These are phyloP conservation scores for Resseliella maxima DNA, from an alignment of 2,888 invertebrate species.

Conservation along the genomic window DNA sequence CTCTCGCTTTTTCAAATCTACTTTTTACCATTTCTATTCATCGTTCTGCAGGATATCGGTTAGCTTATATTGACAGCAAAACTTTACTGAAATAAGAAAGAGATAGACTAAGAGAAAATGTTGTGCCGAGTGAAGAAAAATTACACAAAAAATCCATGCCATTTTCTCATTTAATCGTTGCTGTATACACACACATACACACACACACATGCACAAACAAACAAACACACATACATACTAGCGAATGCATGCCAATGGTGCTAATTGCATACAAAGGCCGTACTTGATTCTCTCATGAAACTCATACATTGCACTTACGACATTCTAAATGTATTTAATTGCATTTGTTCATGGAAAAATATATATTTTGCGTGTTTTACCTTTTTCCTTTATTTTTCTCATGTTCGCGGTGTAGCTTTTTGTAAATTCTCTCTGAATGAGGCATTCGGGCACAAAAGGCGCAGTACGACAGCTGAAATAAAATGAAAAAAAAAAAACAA, in stretches of 20 bases:
- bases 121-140: too few relatives aligned
- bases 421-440: not conserved
- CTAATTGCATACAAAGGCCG: conserved; percentile 26
- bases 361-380: conserved; percentile 43
- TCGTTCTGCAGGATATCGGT: too few relatives aligned
- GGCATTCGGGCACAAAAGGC: not conserved
- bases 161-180: not conserved
- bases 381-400: not conserved
- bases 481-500: conserved; percentile 11
- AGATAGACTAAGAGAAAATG: too few relatives aligned
- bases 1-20: too few relatives aligned
- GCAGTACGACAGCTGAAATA: not conserved
- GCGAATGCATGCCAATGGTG: conserved; percentile 23
- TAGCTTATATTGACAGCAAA: too few relatives aligned
- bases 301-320: conserved; percentile 35
- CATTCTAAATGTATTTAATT: conserved; percentile 44
- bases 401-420: not conserved
- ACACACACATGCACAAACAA: too few relatives aligned
- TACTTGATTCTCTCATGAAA: not conserved
- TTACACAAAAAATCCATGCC: too few relatives aligned
- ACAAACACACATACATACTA: too few relatives aligned
- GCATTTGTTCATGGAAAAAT: conserved; percentile 32
- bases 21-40: too few relatives aligned
- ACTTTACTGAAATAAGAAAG: too few relatives aligned
- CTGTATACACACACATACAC: too few relatives aligned